phyloP scores from a whole-genome alignment of 2,888 invertebrate genomes.

The Liopterus haemorrhoidalis region DNA sequence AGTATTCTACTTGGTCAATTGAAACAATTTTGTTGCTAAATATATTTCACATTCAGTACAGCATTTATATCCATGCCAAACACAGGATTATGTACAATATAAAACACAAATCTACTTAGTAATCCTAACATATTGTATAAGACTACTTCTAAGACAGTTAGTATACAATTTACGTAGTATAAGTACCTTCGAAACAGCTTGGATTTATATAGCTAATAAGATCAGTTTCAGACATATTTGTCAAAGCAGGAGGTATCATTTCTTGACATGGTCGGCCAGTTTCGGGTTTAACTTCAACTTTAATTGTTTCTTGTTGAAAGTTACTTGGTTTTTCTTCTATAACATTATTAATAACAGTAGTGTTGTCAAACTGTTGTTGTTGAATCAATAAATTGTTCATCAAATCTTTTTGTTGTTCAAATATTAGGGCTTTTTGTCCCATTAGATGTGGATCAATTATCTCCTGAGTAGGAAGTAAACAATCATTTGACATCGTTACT shows the following conservation, averaged over 20 bases:
- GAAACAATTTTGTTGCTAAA: no score
- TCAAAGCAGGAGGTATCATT: slow-evolving; percentile 66
- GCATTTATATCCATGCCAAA: no score
- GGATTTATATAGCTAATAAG: slow-evolving; percentile 84
- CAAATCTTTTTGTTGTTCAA: slow-evolving; percentile 16
- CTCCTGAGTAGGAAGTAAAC: no score
- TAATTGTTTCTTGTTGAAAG: slow-evolving; percentile 42
- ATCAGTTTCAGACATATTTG: slow-evolving; percentile 82
- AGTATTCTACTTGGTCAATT: no score
- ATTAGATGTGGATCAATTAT: no score
- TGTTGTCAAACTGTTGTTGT: slow-evolving; percentile 37
- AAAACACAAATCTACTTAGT: no score
- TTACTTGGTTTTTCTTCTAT: slow-evolving; percentile 37
- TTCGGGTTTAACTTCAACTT: slow-evolving; percentile 31
- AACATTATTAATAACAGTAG: slow-evolving; percentile 34
- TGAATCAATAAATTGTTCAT: slow-evolving; percentile 40
- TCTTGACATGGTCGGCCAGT: slow-evolving; percentile 35
- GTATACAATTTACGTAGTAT: slow-evolving; percentile 16
- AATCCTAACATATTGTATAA: no score
- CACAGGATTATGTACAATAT: no score
- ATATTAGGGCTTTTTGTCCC: no score
- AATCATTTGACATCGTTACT: no score
- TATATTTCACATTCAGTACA: no score
- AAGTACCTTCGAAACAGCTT: slow-evolving; percentile 74
- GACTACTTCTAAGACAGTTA: no score